phyloP scores from a whole-genome alignment of 2,797 vertebrate species.

The Enteromius anoplus region DNA sequence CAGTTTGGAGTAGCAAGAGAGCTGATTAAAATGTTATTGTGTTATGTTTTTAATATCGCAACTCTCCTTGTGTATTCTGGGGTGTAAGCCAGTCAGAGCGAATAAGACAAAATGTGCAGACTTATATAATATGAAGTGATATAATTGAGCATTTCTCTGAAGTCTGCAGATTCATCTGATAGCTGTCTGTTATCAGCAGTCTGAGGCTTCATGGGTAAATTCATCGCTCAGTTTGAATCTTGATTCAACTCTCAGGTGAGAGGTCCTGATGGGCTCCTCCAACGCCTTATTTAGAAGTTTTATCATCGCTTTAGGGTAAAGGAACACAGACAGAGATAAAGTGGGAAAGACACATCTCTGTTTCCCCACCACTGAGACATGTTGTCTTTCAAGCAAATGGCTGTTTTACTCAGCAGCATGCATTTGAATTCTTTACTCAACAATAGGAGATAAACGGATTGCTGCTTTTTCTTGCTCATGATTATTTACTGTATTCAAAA shows the following conservation, averaged over 20 bases:
- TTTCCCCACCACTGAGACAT: conserved; percentile 4
- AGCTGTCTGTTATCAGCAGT: conserved; percentile 33
- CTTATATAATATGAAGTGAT: neutral
- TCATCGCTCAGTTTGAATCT: conserved; percentile 42
- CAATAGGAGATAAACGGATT: neutral
- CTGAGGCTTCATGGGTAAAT: conserved; percentile 32
- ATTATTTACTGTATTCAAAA: neutral
- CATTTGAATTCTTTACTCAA: conserved; percentile 13
- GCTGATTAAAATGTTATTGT: neutral
- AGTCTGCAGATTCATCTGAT: conserved; percentile 31
- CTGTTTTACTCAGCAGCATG: conserved; percentile 24
- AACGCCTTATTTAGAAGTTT: conserved; percentile 33
- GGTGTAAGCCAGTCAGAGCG: neutral
- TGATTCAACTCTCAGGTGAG: conserved; percentile 25
- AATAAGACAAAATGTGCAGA: neutral
- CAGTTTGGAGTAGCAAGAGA: neutral
- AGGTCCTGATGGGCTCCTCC: conserved; percentile 27
- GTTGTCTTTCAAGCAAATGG: conserved; percentile 30
- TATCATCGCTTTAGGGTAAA: conserved; percentile 26
- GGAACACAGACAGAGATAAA: neutral
- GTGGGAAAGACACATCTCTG: conserved; percentile 7
- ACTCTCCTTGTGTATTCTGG: neutral
- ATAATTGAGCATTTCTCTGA: conserved; percentile 20
- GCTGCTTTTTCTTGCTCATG: neutral
- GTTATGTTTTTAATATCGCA: neutral